Evolutionary conservation across 2,113 vertebrate species (phyloP), one percentile per base, ranked within the genome.

Genomic region (Cyanocitta stelleri): DNA sequence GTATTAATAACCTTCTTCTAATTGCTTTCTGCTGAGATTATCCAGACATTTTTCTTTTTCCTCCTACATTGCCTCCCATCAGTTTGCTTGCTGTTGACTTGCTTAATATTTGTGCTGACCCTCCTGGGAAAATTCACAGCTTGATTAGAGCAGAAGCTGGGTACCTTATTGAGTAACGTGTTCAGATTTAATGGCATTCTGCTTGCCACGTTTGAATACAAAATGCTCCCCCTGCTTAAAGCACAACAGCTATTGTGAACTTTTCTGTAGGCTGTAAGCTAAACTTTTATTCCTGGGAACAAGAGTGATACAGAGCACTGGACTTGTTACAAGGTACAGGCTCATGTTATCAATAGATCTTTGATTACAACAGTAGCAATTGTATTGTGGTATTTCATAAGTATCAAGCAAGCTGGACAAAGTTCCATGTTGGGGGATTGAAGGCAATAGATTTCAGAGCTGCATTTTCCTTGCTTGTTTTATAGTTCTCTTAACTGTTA

Each of bases 61-160:
- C 39, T 63, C 5, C 6, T 59, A 7, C 24, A 4, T 74, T 94
- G 56, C 66, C 82, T 95, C 74, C 93, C 91, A 91, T 91, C 82
- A 71, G 48, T 75, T 85, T 94, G 37, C 91, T 95, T 77, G 75
- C 87, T 92, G 55, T 92, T 90, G 81, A 85, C 48, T 20, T 82
- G 86, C 75, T 96, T 96, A 95, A 95, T 94, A 93, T 97, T 96
- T 96, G 83, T 96, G 63, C 56, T 91, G 86, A 78, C 64, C 85
- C 93, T 93, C 84, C 66, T 93, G 94, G 91, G 91, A 90, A 92
- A 94, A 95, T 92, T 85, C 92, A 89, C 93, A 94, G 87, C 86
- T 93, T 95, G 94, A 88, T 95, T 93, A 94, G 89, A 88, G 87
- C 82, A 92, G 82, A 81, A 93, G 87, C 89, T 89, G 89, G 24